Percentiles rank a stretch among this genome's conserved stretches.
These are phyloP conservation scores for Trichogramma pretiosum DNA, from an alignment of 1,140 invertebrate species.

Conservation along the genomic window DNA sequence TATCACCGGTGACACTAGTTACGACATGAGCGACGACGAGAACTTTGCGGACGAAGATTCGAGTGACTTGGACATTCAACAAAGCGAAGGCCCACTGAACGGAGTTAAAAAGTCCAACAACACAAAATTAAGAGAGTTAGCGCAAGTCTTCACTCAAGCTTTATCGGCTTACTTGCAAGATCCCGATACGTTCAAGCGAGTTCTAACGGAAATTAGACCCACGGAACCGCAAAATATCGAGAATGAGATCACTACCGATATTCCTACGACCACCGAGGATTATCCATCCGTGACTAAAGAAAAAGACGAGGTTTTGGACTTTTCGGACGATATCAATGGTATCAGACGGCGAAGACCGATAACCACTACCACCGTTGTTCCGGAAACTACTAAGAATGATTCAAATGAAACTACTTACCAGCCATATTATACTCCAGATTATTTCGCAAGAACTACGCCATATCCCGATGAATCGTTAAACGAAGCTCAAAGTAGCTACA, in stretches of 20 bases:
- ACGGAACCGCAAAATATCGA: constrained; percentile 56
- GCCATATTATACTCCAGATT: constrained; percentile 14
- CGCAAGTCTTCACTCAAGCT: constrained; percentile 73
- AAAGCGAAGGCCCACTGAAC: constrained; percentile 52
- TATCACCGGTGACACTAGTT: constrained; percentile 33
- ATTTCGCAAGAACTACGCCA: constrained; percentile 17
- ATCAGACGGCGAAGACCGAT: constrained; percentile 39
- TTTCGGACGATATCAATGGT: constrained; percentile 54
- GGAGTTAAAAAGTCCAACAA: constrained; percentile 41
- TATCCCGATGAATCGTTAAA: constrained; percentile 33
- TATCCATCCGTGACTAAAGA: constrained; percentile 49
- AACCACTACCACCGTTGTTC: constrained; percentile 23
- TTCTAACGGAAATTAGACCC: constrained; percentile 64
- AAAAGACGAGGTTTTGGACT: constrained; percentile 66
- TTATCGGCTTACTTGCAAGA: constrained; percentile 72
- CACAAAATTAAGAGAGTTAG: constrained; percentile 64
- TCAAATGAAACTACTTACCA: constrained; percentile 20
- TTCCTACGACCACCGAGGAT: constrained; percentile 34
- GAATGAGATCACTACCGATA: constrained; percentile 25
- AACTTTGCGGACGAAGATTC: constrained; percentile 43
- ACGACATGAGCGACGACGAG: constrained; percentile 36
- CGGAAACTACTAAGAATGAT: constrained; percentile 15
- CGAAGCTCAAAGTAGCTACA: constrained; percentile 28
- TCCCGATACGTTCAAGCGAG: constrained; percentile 66
- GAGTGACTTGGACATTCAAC: constrained; percentile 52